Conservation (phyloP, 2,888 invertebrate species). For the Coelinius sp. region DNA sequence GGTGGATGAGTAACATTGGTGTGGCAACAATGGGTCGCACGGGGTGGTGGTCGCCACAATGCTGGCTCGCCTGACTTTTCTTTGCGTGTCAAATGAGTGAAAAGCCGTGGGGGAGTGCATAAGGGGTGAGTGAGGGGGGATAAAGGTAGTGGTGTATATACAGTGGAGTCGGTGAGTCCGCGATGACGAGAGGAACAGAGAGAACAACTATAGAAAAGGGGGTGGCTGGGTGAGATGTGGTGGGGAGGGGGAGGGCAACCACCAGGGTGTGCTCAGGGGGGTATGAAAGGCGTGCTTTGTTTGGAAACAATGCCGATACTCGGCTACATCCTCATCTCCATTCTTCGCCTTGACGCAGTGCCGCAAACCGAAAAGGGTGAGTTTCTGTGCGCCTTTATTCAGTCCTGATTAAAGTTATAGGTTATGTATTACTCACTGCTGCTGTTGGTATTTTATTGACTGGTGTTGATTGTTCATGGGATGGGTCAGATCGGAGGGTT, state of each 20-base stretch:
- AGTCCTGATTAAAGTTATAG: slow-evolving; percentile 69
- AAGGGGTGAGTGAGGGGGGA: slow-evolving; percentile 19
- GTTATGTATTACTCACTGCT: slow-evolving; percentile 49
- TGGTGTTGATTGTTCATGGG: neutral
- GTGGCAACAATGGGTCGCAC: slow-evolving; percentile 64
- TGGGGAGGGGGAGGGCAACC: slow-evolving; percentile 43
- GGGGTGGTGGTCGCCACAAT: slow-evolving; percentile 59
- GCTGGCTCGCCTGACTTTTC: slow-evolving; percentile 68
- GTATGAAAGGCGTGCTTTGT: slow-evolving; percentile 70
- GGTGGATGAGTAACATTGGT: slow-evolving; percentile 58
- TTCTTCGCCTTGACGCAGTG: slow-evolving; percentile 68
- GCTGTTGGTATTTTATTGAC: slow-evolving; percentile 11
- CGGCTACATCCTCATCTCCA: slow-evolving; percentile 71
- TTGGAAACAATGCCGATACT: slow-evolving; percentile 72
- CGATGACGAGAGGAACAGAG: slow-evolving; percentile 15
- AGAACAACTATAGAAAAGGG: slow-evolving; percentile 30
- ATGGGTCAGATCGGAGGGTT: too few relatives aligned
- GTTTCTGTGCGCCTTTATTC: slow-evolving; percentile 59
- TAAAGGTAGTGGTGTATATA: slow-evolving; percentile 19
- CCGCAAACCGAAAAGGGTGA: slow-evolving; percentile 38
- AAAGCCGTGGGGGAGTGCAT: slow-evolving; percentile 60
- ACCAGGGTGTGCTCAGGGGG: slow-evolving; percentile 53
- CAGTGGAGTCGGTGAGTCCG: neutral
- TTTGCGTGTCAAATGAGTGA: slow-evolving; percentile 71
- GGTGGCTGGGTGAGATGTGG: slow-evolving; percentile 35